Evolutionary conservation across 2,113 vertebrate species (phyloP).

Genomic region (Aramus guarauna): DNA sequence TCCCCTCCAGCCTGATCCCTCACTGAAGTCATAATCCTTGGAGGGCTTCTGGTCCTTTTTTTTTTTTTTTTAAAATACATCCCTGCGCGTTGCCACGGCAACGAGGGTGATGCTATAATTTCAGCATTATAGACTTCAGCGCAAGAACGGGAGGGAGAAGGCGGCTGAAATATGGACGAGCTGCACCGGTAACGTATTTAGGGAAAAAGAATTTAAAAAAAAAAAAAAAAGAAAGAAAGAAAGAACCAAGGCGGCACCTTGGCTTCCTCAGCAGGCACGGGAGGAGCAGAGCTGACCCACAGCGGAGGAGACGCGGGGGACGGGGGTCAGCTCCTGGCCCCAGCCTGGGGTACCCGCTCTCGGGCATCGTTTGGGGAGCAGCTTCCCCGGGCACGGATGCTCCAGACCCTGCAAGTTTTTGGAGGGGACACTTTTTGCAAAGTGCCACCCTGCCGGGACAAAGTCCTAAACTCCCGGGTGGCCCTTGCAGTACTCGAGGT

Average conservation of each 20-base stretch:
- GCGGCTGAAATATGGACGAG: background rate
- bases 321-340: background rate
- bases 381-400: background rate
- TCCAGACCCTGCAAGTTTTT: fast-evolving
- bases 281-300: background rate
- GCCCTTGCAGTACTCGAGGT: fast-evolving
- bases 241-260: background rate
- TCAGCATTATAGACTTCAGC: constrained; percentile 18
- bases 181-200: background rate
- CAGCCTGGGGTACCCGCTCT: fast-evolving
- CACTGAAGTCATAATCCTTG: constrained; percentile 44
- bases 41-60: constrained; percentile 21
- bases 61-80: background rate
- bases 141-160: background rate
- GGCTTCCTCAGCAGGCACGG: background rate
- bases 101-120: constrained; percentile 35
- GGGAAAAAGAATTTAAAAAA: background rate
- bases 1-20: constrained; percentile 50
- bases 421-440: too few species aligned
- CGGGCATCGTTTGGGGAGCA: background rate
- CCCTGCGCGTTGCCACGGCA: constrained; percentile 26
- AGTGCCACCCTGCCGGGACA: background rate
- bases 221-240: background rate
- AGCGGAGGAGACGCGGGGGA: background rate
- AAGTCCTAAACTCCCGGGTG: background rate